These are phyloP conservation scores for Loriculus beryllinus DNA, from an alignment of 2,797 vertebrate species.

Conservation along the genomic window DNA sequence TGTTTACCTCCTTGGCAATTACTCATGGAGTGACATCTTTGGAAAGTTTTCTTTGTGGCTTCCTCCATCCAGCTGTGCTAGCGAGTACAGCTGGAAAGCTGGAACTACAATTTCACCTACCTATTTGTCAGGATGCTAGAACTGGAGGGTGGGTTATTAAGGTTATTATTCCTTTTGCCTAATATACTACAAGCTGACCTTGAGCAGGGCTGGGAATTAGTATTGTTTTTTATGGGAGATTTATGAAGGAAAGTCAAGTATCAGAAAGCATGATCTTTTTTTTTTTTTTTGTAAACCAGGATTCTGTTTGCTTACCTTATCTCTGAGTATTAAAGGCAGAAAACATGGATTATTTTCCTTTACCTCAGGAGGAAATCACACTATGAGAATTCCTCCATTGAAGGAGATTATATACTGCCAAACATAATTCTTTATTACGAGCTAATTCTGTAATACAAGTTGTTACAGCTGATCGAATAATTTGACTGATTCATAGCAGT, in stretches of 20 bases:
- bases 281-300: neutral
- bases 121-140: neutral
- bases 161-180: neutral
- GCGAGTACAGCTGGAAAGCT: neutral
- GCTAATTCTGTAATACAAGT: neutral
- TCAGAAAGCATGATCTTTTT: neutral
- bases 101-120: neutral
- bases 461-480: neutral
- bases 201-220: neutral
- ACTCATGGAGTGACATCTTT: neutral
- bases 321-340: slow-evolving; percentile 28
- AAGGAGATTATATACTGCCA: neutral
- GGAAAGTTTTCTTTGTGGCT: neutral
- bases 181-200: neutral
- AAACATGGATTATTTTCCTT: neutral
- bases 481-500: neutral
- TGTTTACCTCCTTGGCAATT: neutral
- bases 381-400: neutral
- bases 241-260: neutral
- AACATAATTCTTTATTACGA: neutral
- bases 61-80: neutral
- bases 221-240: neutral
- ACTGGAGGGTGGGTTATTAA: neutral
- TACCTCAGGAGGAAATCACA: neutral
- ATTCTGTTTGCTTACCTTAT: slow-evolving; percentile 32